Base-by-base conservation (phyloP, 2,888 invertebrate species). In the Tigriopus californicus region DNA sequence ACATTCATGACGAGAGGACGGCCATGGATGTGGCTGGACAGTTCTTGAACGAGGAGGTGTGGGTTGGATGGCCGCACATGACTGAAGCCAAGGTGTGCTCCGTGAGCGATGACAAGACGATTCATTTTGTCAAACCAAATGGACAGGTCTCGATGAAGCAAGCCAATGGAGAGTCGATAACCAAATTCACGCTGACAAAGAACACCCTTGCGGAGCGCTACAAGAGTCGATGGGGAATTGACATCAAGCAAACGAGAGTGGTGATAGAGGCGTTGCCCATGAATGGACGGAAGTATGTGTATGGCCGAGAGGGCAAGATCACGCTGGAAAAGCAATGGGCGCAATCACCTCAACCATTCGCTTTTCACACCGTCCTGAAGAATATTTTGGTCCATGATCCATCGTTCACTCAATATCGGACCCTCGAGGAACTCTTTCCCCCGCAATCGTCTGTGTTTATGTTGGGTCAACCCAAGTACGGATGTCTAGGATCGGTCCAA, bases 51-150 rank as follows among this genome's bases (percentile, higher is more conserved):
- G 79, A 81, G 68, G 73, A 76, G 49, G 77, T 92, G 1, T 85
- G 80, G 74, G 85, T 89, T 3, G 80, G 81, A 5, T 97, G 94
- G 94, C 97, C 97, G 0, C 89, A 94, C 73, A 77, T 97, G 58
- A 76, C 79, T n/a, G 85, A 86, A 71, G 88, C 87, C 11, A 69
- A 68, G 80, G 61, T 63, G 1, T 20, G 18, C 22, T 41, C 60
- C 18, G 15, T 44, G 8, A 8, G 15, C 4, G 52, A 53, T 41
- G 41, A 47, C 40, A 44, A 48, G 47, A 18, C n/a, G 11, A 40
- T 18, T n/a, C 18, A 18, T 2, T 24, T 40, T 6, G 18, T 41
- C 1, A 54, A 41, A 15, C 25, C 25, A 13, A 54, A 25, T 18
- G 54, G 40, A 1, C 40, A 41, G 15, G 44, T 44, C 4, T 2